These are phyloP conservation scores for Rhadinocentrus ornatus DNA, from an alignment of 2,797 vertebrate species.

Conservation along the genomic window DNA sequence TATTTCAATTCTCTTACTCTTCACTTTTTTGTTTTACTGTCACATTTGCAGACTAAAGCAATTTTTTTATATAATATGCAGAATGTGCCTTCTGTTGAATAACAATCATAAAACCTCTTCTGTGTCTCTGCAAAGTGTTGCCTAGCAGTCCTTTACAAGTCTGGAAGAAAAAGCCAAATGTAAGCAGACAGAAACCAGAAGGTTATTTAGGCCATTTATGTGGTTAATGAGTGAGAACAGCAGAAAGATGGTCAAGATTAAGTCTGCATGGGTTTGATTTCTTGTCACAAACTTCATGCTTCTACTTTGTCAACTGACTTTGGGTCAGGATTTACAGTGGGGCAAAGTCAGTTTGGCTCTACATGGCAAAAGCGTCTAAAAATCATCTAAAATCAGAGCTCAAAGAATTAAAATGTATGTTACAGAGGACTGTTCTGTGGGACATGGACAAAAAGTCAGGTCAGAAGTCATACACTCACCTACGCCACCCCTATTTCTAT, in stretches of 20 bases:
- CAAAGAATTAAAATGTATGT: slow-evolving; percentile 28
- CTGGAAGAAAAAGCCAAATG: background rate
- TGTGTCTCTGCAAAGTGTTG: background rate
- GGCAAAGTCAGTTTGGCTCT: slow-evolving; percentile 7
- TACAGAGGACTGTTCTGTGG: background rate
- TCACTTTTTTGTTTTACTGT: no score
- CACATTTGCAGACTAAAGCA: background rate
- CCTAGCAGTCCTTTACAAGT: background rate
- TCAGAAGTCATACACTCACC: background rate
- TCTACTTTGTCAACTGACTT: slow-evolving; percentile 43
- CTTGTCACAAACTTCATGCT: slow-evolving; percentile 35
- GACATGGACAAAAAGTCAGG: no score
- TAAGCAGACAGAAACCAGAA: slow-evolving; percentile 4
- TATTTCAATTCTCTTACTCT: no score
- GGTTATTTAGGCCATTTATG: slow-evolving; percentile 20
- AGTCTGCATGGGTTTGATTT: slow-evolving; percentile 38
- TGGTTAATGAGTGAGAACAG: slow-evolving; percentile 15
- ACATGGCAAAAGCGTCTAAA: slow-evolving; percentile 6
- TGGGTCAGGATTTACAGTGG: slow-evolving; percentile 38
- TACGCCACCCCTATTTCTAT: no score
- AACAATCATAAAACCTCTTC: background rate
- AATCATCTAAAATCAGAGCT: slow-evolving; percentile 21
- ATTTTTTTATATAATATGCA: background rate
- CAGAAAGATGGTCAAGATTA: slow-evolving; percentile 6
- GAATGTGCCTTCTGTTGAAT: background rate